phyloP scores from a whole-genome alignment of 2,113 vertebrate genomes.

The Strix uralensis region DNA sequence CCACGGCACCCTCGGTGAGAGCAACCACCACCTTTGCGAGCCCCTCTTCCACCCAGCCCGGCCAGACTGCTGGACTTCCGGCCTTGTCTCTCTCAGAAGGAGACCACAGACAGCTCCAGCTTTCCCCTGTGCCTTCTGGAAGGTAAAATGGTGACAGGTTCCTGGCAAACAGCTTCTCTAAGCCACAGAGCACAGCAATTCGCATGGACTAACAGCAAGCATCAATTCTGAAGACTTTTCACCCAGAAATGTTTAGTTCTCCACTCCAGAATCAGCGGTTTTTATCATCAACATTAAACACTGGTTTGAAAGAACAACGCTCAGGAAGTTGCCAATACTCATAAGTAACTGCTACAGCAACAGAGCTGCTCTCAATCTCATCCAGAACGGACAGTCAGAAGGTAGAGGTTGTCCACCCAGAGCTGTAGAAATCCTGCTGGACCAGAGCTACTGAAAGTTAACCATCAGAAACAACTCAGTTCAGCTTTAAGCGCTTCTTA shows the following conservation, averaged over 20 bases:
- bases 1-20: background rate
- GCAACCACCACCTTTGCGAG: background rate
- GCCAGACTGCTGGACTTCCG: background rate
- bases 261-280: background rate
- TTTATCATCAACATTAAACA: background rate
- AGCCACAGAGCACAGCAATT: background rate
- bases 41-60: background rate
- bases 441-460: background rate
- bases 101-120: background rate
- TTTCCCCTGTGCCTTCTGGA: background rate
- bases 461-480: background rate
- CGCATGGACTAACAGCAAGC: fast-evolving
- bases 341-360: background rate
- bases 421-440: background rate
- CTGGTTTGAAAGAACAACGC: background rate
- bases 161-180: background rate
- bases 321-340: background rate
- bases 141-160: background rate
- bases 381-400: background rate
- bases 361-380: background rate
- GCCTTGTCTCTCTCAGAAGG: background rate
- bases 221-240: background rate
- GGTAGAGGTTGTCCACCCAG: background rate
- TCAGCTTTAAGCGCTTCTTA: background rate
- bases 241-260: background rate